Conservation (phyloP, 2,113 vertebrate species). For the Thomomys bottae region DNA sequence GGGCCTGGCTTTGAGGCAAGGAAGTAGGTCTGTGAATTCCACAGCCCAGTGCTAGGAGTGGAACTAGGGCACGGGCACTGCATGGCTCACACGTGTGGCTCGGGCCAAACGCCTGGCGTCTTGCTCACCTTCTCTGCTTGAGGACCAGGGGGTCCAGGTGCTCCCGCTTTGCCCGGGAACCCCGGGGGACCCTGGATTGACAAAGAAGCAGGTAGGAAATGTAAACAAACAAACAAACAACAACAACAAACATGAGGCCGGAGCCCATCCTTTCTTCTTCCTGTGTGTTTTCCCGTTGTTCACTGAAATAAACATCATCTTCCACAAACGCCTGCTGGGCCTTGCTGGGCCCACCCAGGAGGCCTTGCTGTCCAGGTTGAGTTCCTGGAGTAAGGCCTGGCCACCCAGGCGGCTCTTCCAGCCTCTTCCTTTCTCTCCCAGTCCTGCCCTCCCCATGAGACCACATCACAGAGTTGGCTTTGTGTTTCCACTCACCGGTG, state of each 20-base stretch:
- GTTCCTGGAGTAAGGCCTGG: slow-evolving; percentile 34
- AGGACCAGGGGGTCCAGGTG: slow-evolving; percentile 88
- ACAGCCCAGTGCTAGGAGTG: background rate
- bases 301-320: background rate
- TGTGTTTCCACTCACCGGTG: slow-evolving; percentile 86
- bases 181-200: slow-evolving; percentile 91
- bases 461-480: background rate
- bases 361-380: slow-evolving; percentile 11
- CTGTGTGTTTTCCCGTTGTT: no score
- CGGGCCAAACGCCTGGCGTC: background rate
- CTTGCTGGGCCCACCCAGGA: slow-evolving; percentile 29
- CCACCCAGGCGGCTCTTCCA: background rate
- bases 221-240: no score
- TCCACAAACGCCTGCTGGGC: slow-evolving; percentile 14
- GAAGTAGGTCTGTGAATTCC: background rate
- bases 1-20: background rate
- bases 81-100: background rate
- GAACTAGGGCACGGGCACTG: background rate
- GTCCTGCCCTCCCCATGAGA: background rate
- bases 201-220: slow-evolving; percentile 25
- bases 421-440: background rate
- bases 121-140: slow-evolving; percentile 91
- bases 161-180: slow-evolving; percentile 91
- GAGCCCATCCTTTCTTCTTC: background rate
- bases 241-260: background rate